Base-by-base conservation (phyloP, 2,888 invertebrate genomes). In the Ecdyonurus torrentis region DNA sequence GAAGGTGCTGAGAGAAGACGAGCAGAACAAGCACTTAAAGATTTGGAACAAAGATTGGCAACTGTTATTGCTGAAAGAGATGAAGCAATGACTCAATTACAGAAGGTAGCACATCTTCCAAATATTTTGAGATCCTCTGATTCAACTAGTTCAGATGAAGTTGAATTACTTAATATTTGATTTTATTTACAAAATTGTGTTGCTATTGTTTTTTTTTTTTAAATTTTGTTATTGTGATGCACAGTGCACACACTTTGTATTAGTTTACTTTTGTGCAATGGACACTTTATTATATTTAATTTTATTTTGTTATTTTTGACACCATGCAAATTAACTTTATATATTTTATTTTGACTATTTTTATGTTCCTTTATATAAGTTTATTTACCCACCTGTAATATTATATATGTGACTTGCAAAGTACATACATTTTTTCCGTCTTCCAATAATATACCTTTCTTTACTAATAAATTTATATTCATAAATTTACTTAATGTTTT, bases 1-100 rank as follows among this genome's bases (percentile, higher is more conserved):
- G 90, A 91, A 74, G 88, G 89, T 23, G 81, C 86, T 2, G 91
- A 91, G 71, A 81, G 90, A 67, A 79, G 90, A 69, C 79, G 87
- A 68, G 86, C 87, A 0, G 82, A 88, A 59, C 83, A 87, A 66
- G 81, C 81, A 72, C 78, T 87, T 18, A 77, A 79, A 67, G 80
- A 79, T 67, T 75, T 84, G 69, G 82, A 85, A 67, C 19, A 22
- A 7, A n/a, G 55, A n/a, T 7, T 55, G 55, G n/a, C n/a, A 5
- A 55, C 10, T 22, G 19, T 55, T n/a, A 7, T 22, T 7, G 37
- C 37, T 10, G 37, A 37, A 37, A 5, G 37, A 10, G 37, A 37
- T 15, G 37, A 37, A 15, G 37, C 37, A 37, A 37, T 37, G 37
- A 15, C 37, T 37, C 7, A 37, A 37, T 15, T 37, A 15, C 7